phyloP scores from a whole-genome alignment of 2,113 vertebrate species.

The Dasyornis broadbenti region DNA sequence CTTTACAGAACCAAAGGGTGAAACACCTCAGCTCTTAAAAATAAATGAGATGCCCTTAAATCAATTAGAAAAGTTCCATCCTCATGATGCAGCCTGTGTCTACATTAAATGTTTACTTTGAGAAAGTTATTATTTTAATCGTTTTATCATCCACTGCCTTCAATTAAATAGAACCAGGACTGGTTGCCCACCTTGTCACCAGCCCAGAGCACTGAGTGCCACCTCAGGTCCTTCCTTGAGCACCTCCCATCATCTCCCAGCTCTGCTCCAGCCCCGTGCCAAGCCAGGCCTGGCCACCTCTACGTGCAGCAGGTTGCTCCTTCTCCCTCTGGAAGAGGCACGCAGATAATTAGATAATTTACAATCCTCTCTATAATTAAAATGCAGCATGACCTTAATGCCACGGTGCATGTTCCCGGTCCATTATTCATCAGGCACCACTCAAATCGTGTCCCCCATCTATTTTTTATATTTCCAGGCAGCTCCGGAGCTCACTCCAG shows the following conservation, averaged over 20 bases:
- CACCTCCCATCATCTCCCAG: not conserved
- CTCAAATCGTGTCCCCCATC: not conserved
- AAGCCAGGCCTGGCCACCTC: not conserved
- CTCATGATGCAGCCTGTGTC: rapidly evolving
- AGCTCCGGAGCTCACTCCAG: not conserved
- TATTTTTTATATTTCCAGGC: not conserved
- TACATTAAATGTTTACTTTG: not conserved
- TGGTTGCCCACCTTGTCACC: no score
- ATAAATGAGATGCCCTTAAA: not conserved
- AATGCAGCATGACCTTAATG: not conserved
- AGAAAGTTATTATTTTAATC: not conserved
- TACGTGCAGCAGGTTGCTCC: not conserved
- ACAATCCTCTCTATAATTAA: not conserved
- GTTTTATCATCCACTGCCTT: no score
- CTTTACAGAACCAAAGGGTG: not conserved
- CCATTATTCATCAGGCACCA: not conserved
- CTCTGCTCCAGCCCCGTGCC: rapidly evolving
- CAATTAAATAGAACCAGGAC: no score
- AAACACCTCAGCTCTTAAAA: not conserved
- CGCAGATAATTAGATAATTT: not conserved
- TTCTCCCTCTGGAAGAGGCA: not conserved
- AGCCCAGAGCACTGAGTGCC: no score
- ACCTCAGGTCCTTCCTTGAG: no score
- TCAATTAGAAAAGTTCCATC: not conserved
- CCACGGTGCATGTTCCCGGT: not conserved